Evolutionary conservation across 2,113 vertebrate genomes (phyloP).

Genomic region (Ibidorhyncha struthersii): DNA sequence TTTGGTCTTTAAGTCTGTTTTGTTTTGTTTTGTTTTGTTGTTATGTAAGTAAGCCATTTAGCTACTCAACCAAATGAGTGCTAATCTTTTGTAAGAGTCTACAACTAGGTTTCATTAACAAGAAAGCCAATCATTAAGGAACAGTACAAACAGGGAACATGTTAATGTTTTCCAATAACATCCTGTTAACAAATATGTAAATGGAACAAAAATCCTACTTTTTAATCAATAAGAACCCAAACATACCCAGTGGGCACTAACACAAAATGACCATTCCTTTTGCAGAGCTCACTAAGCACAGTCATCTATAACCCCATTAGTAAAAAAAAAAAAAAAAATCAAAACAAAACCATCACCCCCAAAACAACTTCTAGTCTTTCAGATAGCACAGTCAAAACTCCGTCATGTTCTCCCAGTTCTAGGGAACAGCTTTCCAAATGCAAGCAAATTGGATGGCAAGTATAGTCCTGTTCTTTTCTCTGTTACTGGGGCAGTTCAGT

Average conservation of each 20-base stretch:
- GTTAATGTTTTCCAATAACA: neutral
- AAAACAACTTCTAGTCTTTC: neutral
- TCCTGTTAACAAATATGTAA: neutral
- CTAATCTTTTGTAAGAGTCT: neutral
- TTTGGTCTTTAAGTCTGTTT: neutral
- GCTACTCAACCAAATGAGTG: neutral
- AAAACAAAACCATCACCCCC: neutral
- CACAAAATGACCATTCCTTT: neutral
- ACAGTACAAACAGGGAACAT: neutral
- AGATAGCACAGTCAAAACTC: rapidly evolving
- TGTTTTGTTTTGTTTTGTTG: neutral
- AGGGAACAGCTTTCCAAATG: neutral
- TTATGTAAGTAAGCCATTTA: neutral
- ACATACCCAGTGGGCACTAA: neutral
- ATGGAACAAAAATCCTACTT: neutral
- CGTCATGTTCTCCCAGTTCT: neutral
- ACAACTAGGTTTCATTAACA: neutral
- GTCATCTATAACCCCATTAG: neutral
- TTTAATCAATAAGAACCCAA: neutral
- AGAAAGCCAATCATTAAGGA: neutral
- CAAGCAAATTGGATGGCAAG: neutral
- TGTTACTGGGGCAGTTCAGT: neutral
- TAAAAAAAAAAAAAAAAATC: neutral
- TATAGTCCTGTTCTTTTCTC: rapidly evolving
- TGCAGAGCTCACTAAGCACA: neutral